Evolutionary conservation across 2,888 invertebrate genomes (phyloP).

Genomic region (Eupithecia exiguata): DNA sequence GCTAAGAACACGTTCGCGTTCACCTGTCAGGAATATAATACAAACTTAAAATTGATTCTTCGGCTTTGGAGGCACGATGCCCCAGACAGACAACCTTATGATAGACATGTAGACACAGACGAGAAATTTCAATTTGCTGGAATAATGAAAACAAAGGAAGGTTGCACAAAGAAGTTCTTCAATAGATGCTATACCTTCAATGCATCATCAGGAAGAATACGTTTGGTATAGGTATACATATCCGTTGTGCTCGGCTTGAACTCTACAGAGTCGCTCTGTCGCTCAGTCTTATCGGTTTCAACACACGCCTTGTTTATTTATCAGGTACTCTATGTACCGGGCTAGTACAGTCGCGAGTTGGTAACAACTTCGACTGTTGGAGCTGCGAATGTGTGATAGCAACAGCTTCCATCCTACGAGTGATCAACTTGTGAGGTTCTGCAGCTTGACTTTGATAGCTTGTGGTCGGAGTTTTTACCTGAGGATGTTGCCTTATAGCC

Average conservation of each 20-base stretch:
- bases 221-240: not conserved
- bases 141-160: not conserved
- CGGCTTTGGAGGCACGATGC: not conserved
- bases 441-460: not conserved
- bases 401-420: conserved; percentile 29
- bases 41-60: not conserved
- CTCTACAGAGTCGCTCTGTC: conserved; percentile 47
- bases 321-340: conserved; percentile 61
- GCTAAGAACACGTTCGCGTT: not conserved
- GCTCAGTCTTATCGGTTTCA: conserved; percentile 74
- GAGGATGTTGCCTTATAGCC: not conserved
- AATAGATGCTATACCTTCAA: not conserved
- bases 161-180: not conserved
- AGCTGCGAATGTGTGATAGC: conserved; percentile 47
- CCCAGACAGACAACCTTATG: not conserved
- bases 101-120: not conserved
- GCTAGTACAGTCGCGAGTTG: conserved; percentile 55
- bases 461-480: not conserved
- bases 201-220: not conserved
- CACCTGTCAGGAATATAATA: not conserved
- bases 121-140: not conserved
- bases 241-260: conserved; percentile 20
- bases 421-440: conserved; percentile 20
- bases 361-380: conserved; percentile 56
- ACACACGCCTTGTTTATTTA: conserved; percentile 81